Percentiles rank a stretch among this genome's conserved stretches.
phyloP scores from a whole-genome alignment of 2,113 vertebrate genomes.

The Rynchops niger region DNA sequence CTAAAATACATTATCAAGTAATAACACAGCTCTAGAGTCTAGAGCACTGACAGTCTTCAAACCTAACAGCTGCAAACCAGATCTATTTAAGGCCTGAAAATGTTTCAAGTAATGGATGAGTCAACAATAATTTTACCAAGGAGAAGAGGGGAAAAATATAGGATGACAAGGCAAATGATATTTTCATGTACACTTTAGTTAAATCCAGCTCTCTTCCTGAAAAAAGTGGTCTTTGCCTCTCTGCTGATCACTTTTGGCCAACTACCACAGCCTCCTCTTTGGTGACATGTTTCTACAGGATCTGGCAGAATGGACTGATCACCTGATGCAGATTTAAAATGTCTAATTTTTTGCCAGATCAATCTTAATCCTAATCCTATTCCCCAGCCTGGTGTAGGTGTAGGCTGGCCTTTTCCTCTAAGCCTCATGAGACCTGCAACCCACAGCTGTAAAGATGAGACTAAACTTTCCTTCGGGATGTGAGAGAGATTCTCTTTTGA shows the following conservation, averaged over 20 bases:
- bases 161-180: not conserved
- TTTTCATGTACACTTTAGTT: not conserved
- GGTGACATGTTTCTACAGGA: not conserved
- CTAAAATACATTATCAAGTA: not conserved
- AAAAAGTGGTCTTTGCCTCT: not conserved
- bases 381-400: not conserved
- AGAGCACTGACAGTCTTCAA: not conserved
- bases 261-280: not conserved
- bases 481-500: not conserved
- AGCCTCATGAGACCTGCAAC: not conserved
- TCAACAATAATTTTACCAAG: not conserved
- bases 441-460: not conserved
- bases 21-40: not conserved
- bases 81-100: not conserved
- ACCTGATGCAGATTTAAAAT: not conserved
- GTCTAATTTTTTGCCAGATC: not conserved
- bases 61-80: not conserved
- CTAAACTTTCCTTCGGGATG: not conserved
- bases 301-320: not conserved
- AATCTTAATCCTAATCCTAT: not conserved
- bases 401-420: not conserved
- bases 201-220: not conserved
- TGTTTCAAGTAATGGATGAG: not conserved
- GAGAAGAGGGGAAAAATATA: not conserved
- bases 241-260: not conserved